Base-by-base conservation (phyloP, 2,888 invertebrate genomes). In the Drosophila gaucha region DNA sequence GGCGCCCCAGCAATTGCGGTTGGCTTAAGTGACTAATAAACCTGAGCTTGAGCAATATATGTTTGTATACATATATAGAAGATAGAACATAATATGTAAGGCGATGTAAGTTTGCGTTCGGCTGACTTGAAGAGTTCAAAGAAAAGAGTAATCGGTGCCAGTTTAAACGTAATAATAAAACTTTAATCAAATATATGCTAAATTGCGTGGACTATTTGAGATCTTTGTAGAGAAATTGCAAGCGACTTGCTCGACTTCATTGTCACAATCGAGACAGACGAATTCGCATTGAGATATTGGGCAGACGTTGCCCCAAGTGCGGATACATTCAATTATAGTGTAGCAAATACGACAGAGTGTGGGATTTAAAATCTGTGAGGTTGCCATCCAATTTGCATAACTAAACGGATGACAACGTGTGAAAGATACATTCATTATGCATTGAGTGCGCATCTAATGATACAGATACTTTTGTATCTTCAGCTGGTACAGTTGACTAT, bases 291-390 rank as follows among this genome's bases (percentile, higher is more conserved):
- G 20, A 62, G 47, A 20, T 50, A 50, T 47, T 44, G 51, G 60
- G 26, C 30, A 63, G 39, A 41, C 26, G 10, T 46, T 51, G 65
- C 58, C 46, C 35, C 54, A 43, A 49, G 50, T 46, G 70, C 80
- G 86, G 86, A 80, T 76, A 86, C 30, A 80, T 74, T 80, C 80
- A 80, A 80, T 80, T 86, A 86, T 63, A 56, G 67, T 38, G 43
- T 30, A 47, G 41, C 22, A n/a, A 26, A 62, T 20, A 9, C 52
- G 69, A 83, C 43, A 47, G 55, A 70, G 52, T 66, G 72, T 72
- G 68, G 66, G 80, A 55, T 67, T 76, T 73, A 49, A 67, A 80
- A 84, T 69, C 57, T 59, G 26, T 54, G 57, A 46, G 35, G 30
- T 36, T 65, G 31, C 14, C 30, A 36, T 51, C 5, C 52, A 67